Base-by-base conservation (phyloP, 2,797 vertebrate genomes). In the Sylvia borin region DNA sequence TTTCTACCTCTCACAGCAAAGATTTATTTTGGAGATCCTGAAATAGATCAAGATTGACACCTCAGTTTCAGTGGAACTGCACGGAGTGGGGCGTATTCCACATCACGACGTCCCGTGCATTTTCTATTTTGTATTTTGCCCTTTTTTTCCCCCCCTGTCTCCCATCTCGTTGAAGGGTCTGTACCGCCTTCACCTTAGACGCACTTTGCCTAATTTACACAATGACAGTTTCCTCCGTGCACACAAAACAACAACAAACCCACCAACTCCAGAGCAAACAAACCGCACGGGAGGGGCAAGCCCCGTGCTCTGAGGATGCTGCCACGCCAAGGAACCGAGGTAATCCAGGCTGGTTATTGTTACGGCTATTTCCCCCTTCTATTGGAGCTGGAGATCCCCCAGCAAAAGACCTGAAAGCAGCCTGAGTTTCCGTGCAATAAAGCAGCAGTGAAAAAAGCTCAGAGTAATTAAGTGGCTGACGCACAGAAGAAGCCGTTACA, bases 381-480 rank as follows among this genome's bases (percentile, higher is more conserved):
- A 76, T 80, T 34, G 11, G 91, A 93, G 91, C 92, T 79, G 85
- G 96, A 96, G 96, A 97, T 97, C 96, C 95, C 92, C 45, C 42
- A 92, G 96, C 97, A 95, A 95, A 97, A 97, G 96, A 96, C 97
- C 98, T 97, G 93, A 94, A 96, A 98, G 97, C 97, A 96, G 97
- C 92, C 94, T 55, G 93, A 95, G 97, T 97, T 98, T 97, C 97
- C 92, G 65, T 98, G 98, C 98, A 99, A 99, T 99, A 98, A 99
- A 99, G 98, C 98, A 97, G 98, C 97, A 96, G 97, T 98, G 98
- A 98, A 97, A 97, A 98, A 98, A 98, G 98, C 98, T 98, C 98
- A 98, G 98, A 98, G 99, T 99, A 99, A 99, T 99, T 99, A 99
- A 99, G 98, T 99, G 98, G 98, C 98, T 98, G 98, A 98, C 98